These are phyloP conservation scores for Hemicentrotus pulcherrimus DNA, from an alignment of 35 echinoderm and acorn worm species.

Conservation along the genomic window DNA sequence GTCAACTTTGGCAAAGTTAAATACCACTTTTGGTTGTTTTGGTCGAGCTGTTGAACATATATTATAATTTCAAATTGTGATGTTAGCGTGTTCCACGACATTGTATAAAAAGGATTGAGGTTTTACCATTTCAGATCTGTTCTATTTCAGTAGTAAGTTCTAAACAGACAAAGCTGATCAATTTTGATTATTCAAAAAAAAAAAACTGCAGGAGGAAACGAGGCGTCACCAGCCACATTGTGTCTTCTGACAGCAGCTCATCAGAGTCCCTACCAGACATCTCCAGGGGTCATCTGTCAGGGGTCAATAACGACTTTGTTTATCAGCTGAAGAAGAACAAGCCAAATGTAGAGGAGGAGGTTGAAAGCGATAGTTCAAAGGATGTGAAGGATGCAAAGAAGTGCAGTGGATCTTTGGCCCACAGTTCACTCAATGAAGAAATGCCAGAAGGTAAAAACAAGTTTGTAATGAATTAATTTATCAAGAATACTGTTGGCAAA, in stretches of 20 bases:
- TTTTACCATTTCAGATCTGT: no score
- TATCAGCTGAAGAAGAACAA: neutral
- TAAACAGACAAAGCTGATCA: no score
- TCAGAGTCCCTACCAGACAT: neutral
- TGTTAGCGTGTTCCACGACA: no score
- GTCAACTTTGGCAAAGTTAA: no score
- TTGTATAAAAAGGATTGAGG: no score
- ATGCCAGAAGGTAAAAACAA: constrained; percentile 28
- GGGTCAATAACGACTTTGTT: constrained; percentile 21
- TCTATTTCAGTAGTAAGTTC: no score
- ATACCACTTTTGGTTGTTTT: no score
- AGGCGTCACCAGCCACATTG: neutral
- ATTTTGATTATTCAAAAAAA: no score
- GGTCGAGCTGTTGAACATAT: no score
- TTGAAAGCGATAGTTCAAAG: neutral
- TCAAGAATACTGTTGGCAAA: no score
- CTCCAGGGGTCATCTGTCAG: neutral
- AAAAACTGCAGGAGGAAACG: neutral
- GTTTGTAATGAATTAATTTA: neutral
- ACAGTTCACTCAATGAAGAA: constrained; percentile 21
- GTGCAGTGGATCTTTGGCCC: neutral
- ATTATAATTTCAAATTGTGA: no score
- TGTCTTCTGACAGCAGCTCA: neutral
- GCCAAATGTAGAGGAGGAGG: neutral
- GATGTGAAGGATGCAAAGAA: neutral